Base-by-base conservation (phyloP, 2,113 vertebrate genomes). In the Lampris megalopsis region DNA sequence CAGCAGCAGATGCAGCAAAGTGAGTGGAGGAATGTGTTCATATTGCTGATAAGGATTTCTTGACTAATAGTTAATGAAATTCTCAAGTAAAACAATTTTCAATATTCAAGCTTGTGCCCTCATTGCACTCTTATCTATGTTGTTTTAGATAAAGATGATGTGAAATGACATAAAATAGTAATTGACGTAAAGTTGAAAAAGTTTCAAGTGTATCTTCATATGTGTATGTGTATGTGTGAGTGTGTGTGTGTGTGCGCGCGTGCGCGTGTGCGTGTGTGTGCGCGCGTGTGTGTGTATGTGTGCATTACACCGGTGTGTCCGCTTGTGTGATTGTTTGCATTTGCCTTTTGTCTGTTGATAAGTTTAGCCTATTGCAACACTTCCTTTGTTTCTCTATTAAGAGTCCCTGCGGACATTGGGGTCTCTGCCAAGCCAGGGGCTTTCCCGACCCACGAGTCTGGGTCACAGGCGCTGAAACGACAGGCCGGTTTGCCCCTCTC, bases 351-450 rank as follows among this genome's bases (percentile, higher is more conserved):
- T 78, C 49, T 58, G 67, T 81, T 59, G 48, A 66, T 38, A 37
- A 57, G 40, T 72, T 83, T 69, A 73, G 70, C 77, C 80, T 81
- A 84, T 89, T 84, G 79, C 69, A 67, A 63, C 73, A 70, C 75
- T 89, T 89, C 82, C 85, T 89, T 24, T 83, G 83, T 90, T 88
- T 84, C 73, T 87, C 73, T 71, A 24, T 60, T 37, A 82, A 95
- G 94, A 69, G 73, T 90, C 85, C 91, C 91, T 38, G 62, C 45
- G n/a, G 89, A 90, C 43, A 80, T 36, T 5, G 73, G 77, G 50
- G 70, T 53, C 52, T 80, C 77, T 48, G 68, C 89, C 38, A 85
- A 89, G 74, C 86, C 77, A 58, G 89, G 88, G 85, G 86, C 70
- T 90, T 90, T 88, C 86, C 90, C 77, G n/a, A 86, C 77, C 80